Base-by-base conservation (phyloP, 2,113 vertebrate genomes). In the Ia io region DNA sequence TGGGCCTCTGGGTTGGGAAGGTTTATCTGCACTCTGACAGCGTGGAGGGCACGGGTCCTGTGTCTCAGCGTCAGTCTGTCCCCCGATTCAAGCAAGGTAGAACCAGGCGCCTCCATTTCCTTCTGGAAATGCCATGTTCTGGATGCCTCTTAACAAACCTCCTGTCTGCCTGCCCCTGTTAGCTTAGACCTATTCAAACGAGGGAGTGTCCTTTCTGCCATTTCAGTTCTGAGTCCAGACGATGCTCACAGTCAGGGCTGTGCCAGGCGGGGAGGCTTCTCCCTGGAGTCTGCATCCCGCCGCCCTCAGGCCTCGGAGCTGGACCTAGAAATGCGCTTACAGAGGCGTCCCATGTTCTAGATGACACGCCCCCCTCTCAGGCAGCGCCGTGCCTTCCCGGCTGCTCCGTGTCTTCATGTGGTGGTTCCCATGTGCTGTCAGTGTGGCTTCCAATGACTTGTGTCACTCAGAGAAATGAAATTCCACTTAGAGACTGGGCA, bases 21-120 rank as follows among this genome's bases (percentile, higher is more conserved):
- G 28, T 23, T 10, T 6, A 1, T 40, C 32, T 53, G 35, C 16
- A 0, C 20, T 6, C 22, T 0, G 0, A 0, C 25, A 9, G 42
- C 7, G 3, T 0, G 42, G 71, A 73, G 9, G 76, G 67, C 59
- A 16, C 0, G 0, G 4, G 23, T 20, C 77, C 59, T 5, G 3
- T 32, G 51, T 25, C 5, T 1, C 47, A 5, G 6, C 2, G 11
- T 12, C 18, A 5, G 16, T 9, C 18, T 14, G 32, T 17, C 35
- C 49, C 80, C 71, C 40, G 2, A 13, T 12, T 13, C 2, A 0
- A 12, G n/a, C n/a, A 42, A 5, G 28, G 44, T 37, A 30, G 5
- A 12, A 9, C 5, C 61, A 4, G 5, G 11, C 12, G 10, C 49
- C 59, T 42, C 32, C 1, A 0, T 51, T 42, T 25, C 67, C 65